phyloP scores from a whole-genome alignment of 2,113 vertebrate genomes.

The Meleagris gallopavo region DNA sequence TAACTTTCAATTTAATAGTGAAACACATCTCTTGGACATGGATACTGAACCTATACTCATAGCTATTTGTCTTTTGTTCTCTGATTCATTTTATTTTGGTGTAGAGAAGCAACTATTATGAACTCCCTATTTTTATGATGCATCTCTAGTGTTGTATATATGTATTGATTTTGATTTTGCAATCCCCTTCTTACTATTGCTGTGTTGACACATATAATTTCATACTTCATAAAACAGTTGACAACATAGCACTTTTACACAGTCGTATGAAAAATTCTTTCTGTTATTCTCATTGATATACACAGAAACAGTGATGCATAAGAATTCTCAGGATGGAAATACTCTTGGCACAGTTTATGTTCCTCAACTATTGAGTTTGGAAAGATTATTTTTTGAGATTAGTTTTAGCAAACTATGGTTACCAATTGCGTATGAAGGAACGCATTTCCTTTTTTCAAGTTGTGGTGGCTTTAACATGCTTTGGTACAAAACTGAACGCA shows the following conservation, averaged over 20 bases:
- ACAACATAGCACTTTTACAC: conserved; percentile 37
- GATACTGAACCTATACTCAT: neutral
- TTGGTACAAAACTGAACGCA: neutral
- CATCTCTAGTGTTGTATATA: neutral
- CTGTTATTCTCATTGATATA: neutral
- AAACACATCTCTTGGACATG: neutral
- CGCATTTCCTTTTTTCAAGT: neutral
- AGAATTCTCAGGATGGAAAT: neutral
- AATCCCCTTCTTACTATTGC: neutral
- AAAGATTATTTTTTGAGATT: neutral
- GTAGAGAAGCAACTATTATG: neutral
- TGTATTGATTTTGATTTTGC: conserved; percentile 38
- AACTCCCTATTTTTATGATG: neutral
- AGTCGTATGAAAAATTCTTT: neutral
- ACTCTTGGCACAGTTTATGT: neutral
- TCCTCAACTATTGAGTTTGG: neutral
- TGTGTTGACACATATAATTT: conserved; percentile 58
- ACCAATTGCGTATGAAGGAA: neutral
- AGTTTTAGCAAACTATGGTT: neutral
- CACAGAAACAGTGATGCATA: neutral
- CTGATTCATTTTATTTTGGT: neutral
- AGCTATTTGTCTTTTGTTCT: neutral
- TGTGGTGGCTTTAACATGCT: neutral
- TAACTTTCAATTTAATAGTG: neutral
- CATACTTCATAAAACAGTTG: conserved; percentile 54